These are phyloP conservation scores for Megathymus violae DNA, from an alignment of 1,140 invertebrate genomes.

Conservation along the genomic window DNA sequence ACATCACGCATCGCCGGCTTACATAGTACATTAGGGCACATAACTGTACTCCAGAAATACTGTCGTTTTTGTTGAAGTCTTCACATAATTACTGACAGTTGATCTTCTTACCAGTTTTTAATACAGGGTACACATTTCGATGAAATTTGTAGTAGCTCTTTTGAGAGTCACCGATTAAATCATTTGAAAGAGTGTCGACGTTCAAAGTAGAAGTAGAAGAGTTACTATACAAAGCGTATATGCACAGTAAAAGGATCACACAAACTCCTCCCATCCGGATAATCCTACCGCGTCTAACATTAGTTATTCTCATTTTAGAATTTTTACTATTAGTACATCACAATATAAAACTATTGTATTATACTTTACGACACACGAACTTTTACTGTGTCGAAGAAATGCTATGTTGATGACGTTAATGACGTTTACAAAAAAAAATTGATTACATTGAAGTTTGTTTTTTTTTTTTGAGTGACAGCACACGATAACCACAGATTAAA, in stretches of 20 bases:
- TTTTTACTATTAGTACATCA: conserved; percentile 27
- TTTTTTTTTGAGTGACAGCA: too few relatives aligned
- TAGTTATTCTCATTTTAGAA: conserved; percentile 73
- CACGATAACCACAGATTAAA: too few relatives aligned
- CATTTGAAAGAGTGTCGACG: conserved; percentile 39
- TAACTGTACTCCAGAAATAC: conserved; percentile 53
- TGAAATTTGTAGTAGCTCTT: conserved; percentile 62
- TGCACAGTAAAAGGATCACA: conserved; percentile 62
- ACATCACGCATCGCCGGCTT: conserved; percentile 51
- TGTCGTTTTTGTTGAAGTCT: background rate
- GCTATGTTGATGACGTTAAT: conserved; percentile 36
- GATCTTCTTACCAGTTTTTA: conserved; percentile 50
- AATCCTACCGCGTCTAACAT: conserved; percentile 72
- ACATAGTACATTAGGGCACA: conserved; percentile 41
- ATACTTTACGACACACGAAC: conserved; percentile 3
- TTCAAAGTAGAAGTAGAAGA: conserved; percentile 64
- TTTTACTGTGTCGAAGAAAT: conserved; percentile 8
- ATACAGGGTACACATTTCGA: conserved; percentile 63
- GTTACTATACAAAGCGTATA: conserved; percentile 71
- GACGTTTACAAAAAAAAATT: conserved; percentile 9
- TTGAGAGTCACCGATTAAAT: conserved; percentile 47
- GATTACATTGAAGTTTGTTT: too few relatives aligned
- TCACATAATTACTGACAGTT: background rate
- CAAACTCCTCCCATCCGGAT: conserved; percentile 59
- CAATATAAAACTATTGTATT: conserved; percentile 3